Evolutionary conservation across 2,888 invertebrate genomes (phyloP).

Genomic region (Reticulitermes lucifugus): DNA sequence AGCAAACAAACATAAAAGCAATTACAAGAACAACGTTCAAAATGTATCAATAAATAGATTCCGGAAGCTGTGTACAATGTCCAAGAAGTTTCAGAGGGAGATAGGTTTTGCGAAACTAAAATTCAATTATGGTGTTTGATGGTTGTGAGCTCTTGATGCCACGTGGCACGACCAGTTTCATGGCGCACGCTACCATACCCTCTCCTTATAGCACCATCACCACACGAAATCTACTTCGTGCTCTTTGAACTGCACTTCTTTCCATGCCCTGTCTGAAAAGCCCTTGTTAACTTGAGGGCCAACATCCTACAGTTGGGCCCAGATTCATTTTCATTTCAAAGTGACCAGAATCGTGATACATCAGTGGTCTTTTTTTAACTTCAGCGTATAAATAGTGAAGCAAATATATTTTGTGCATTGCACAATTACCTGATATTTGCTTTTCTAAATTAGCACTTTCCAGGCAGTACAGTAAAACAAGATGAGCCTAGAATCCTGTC

Average conservation of each 20-base stretch:
- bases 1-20: constrained; percentile 4
- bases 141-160: constrained; percentile 26
- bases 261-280: background rate
- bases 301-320: too few relatives aligned
- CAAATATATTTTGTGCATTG: too few relatives aligned
- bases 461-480: too few relatives aligned
- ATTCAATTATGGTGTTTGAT: constrained; percentile 38
- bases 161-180: constrained; percentile 33
- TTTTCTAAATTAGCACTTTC: too few relatives aligned
- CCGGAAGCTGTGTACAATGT: background rate
- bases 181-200: constrained; percentile 33
- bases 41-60: background rate
- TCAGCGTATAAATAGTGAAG: too few relatives aligned
- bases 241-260: background rate
- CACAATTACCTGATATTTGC: too few relatives aligned
- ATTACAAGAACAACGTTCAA: constrained; percentile 7
- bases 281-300: background rate
- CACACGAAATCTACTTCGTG: constrained; percentile 13
- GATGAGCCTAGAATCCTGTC: too few relatives aligned
- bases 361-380: too few relatives aligned
- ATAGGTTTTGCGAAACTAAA: constrained; percentile 22
- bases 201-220: background rate
- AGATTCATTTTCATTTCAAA: too few relatives aligned
- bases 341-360: too few relatives aligned
- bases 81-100: background rate